A percentile compares a stretch with the other conserved stretches of the same genome.
These are phyloP conservation scores for Sus scrofa DNA, from an alignment of 2,113 vertebrate genomes.

Conservation along the genomic window DNA sequence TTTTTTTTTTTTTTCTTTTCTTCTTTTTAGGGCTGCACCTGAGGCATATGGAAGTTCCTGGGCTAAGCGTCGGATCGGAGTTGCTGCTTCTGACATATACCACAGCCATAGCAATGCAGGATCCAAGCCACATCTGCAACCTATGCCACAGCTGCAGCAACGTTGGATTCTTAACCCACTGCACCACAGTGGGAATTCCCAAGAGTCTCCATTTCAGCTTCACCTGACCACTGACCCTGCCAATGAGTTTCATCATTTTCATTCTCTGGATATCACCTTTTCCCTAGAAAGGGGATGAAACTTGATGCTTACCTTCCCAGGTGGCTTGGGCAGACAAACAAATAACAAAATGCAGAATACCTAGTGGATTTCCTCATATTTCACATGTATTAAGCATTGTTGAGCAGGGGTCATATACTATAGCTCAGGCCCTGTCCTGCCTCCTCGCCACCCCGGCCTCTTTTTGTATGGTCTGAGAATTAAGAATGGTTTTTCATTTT, in stretches of 20 bases:
- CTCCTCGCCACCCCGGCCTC: background rate
- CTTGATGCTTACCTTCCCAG: background rate
- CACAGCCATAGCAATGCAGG: too few relatives aligned
- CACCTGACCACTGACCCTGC: background rate
- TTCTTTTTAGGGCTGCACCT: too few relatives aligned
- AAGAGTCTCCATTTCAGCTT: background rate
- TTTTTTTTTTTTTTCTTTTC: too few relatives aligned
- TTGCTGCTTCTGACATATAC: too few relatives aligned
- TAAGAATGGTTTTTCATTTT: conserved; percentile 12
- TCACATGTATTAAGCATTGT: background rate
- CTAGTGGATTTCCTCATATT: background rate
- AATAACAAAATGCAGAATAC: background rate
- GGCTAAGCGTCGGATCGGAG: too few relatives aligned
- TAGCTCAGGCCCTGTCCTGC: background rate
- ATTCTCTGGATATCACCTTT: background rate
- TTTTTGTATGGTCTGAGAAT: background rate
- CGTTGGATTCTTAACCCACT: too few relatives aligned
- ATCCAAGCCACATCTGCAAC: too few relatives aligned
- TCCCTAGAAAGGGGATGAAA: background rate
- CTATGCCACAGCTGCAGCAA: too few relatives aligned
- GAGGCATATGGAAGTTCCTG: too few relatives aligned
- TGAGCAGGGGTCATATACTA: background rate
- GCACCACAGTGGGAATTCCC: background rate
- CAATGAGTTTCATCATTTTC: background rate
- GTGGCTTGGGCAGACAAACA: background rate